Base-by-base conservation (phyloP, 2,797 vertebrate species). In the Falco peregrinus region DNA sequence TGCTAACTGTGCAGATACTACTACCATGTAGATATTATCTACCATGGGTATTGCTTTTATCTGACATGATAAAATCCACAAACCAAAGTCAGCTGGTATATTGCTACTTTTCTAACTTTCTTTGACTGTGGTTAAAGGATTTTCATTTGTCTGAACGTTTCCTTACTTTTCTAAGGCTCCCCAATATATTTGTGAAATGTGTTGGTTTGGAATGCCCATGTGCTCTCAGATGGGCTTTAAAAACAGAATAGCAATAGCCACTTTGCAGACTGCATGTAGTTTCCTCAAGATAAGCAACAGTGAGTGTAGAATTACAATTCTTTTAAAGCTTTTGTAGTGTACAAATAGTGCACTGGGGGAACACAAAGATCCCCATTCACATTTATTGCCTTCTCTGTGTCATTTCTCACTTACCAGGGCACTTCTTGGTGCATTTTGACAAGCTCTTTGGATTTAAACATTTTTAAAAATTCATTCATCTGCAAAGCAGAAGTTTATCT, bases 351-450 rank as follows among this genome's bases (percentile, higher is more conserved):
- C 96, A 93, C 59, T 56, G 73, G 84, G 85, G 96, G 59, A 93
- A 88, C 87, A 96, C 93, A 96, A 96, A 96, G 83, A 45, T 93
- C 59, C 73, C 59, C 69, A 93, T 96, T 96, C 93, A 95, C 89
- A 60, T 96, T 90, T 95, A 94, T 91, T 95, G 70, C 80, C 9
- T 6, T 94, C 73, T 89, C 71, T 18, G 8, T 54, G 76, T 69
- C 80, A 63, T 95, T 97, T 93, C 96, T 93, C 91, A 91, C 93
- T 97, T 96, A 81, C 39, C 79, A 67, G 54, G 87, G 70, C 77
- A 86, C 22, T 94, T 91, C 50, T 91, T 53, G 57, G 69, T 86
- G 35, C 89, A 45, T 86, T 95, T 90, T 94, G 93, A 92, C 89
- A 95, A 95, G 79, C 50, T 61, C 67, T 82, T 51, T 59, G 87